phyloP scores from a whole-genome alignment of 2,113 vertebrate genomes.

The Laticauda laticaudata region DNA sequence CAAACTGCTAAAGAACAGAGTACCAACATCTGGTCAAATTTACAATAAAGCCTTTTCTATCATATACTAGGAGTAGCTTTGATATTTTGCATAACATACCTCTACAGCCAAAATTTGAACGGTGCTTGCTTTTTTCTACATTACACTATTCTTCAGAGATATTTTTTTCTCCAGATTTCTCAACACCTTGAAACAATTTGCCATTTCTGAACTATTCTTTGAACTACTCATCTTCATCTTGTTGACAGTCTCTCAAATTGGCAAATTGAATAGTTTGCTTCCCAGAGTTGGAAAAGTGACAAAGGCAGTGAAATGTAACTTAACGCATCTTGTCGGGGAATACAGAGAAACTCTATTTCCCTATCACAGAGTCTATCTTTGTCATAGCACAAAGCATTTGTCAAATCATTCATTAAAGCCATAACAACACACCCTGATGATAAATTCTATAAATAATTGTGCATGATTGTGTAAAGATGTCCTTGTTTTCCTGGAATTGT shows the following conservation, averaged over 20 bases:
- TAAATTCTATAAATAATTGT: constrained; percentile 27
- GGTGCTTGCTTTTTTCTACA: not conserved
- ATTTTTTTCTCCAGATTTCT: not conserved
- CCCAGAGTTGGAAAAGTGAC: not conserved
- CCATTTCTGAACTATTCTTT: not conserved
- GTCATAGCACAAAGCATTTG: not conserved
- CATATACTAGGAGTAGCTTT: too few relatives aligned
- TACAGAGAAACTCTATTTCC: not conserved
- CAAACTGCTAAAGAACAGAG: not conserved
- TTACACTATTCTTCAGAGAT: not conserved
- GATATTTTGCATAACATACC: not conserved
- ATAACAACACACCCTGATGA: constrained; percentile 1
- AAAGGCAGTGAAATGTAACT: not conserved
- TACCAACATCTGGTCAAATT: not conserved
- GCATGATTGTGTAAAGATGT: constrained; percentile 10
- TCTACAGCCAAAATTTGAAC: not conserved
- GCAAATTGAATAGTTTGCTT: not conserved
- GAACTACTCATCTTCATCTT: not conserved
- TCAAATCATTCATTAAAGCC: constrained; percentile 15
- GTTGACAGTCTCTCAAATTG: not conserved
- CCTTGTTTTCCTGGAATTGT: constrained; percentile 15
- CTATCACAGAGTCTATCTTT: not conserved
- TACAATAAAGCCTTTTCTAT: not conserved
- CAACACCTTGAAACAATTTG: not conserved
- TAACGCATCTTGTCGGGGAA: not conserved